phyloP scores from a whole-genome alignment of 2,888 invertebrate species.

The Crocallis elinguaria region DNA sequence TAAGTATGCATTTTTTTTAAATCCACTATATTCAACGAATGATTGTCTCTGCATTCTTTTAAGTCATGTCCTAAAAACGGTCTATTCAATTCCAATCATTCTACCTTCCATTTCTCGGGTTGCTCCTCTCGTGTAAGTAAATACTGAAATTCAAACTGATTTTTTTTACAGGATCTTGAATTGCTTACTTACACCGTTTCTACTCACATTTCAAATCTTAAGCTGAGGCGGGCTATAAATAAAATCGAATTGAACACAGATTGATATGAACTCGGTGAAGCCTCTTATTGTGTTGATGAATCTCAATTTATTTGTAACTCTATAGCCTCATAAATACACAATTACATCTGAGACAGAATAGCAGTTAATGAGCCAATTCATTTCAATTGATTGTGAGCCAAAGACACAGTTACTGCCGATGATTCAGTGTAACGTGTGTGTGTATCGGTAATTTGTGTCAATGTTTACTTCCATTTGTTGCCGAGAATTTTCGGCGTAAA shows the following conservation, averaged over 20 bases:
- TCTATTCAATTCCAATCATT: not conserved
- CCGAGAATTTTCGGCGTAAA: constrained; percentile 53
- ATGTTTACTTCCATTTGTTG: constrained; percentile 51
- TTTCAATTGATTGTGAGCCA: constrained; percentile 62
- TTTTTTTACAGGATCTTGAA: constrained; percentile 1
- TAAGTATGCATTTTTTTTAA: too few relatives aligned
- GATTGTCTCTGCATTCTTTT: too few relatives aligned
- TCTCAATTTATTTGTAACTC: constrained; percentile 53
- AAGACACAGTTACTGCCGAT: constrained; percentile 44
- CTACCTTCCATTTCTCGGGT: not conserved
- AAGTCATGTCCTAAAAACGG: too few relatives aligned
- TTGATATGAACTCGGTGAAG: constrained; percentile 16
- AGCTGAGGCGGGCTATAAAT: constrained; percentile 5
- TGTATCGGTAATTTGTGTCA: constrained; percentile 51
- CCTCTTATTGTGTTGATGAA: constrained; percentile 42
- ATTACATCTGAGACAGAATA: constrained; percentile 54
- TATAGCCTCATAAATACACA: constrained; percentile 53
- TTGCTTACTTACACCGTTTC: constrained; percentile 5
- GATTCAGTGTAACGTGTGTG: constrained; percentile 52
- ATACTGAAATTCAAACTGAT: not conserved
- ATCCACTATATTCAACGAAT: too few relatives aligned
- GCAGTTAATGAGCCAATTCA: constrained; percentile 64
- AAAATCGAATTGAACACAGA: constrained; percentile 22
- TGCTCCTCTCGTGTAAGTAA: not conserved
- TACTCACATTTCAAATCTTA: constrained; percentile 1